Evolutionary conservation across 2,888 invertebrate genomes (phyloP), one percentile per base, ranked within the genome.

Genomic region (Notodonta dromedarius): DNA sequence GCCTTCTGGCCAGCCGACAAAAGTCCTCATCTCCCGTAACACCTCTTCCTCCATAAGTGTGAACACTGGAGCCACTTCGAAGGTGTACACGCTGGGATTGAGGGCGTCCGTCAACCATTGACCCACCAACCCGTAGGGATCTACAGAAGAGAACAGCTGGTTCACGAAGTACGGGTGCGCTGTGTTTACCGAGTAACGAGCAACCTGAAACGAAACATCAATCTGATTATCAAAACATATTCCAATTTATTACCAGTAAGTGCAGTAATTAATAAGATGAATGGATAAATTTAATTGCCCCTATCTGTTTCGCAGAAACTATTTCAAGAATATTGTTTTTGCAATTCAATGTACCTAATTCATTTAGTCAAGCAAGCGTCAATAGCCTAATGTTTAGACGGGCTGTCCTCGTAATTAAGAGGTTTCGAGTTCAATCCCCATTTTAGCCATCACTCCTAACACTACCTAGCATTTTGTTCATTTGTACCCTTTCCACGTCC

Each of bases 161-260:
- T 98, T 98, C 40, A 97, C 96, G 85, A 98, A 98, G 83, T 96
- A 97, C 0, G 98, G 98, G 85, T 98, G 97, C 0, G 97, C 97
- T 0, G 98, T 98, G 89, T 98, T 98, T 0, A 98, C 98, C 53
- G 98, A 98, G 91, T 97, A 97, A 44, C 96, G 95, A 24, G 93
- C 89, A 16, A 93, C 88, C 93, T 93, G 80, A 14, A 77, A 54
- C 58, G 46, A 55, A 62, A 56, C 46, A 44, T 56, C 8, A 12
- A 40, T 8, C 42, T 44, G 12, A 56, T 50, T 39, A 39, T 16
- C 5, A 54, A 11, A 52, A 44, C 11, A 69, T 50, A 50, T n/a
- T n/a, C 2, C 12, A 14, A 50, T n/a, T 14, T 16, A 24, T 7
- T 16, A 51, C 14, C 14, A 24, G 51, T 24, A 7, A 16, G 51